Evolutionary conservation across 2,113 vertebrate genomes (phyloP).

Genomic region (Daboia siamensis): DNA sequence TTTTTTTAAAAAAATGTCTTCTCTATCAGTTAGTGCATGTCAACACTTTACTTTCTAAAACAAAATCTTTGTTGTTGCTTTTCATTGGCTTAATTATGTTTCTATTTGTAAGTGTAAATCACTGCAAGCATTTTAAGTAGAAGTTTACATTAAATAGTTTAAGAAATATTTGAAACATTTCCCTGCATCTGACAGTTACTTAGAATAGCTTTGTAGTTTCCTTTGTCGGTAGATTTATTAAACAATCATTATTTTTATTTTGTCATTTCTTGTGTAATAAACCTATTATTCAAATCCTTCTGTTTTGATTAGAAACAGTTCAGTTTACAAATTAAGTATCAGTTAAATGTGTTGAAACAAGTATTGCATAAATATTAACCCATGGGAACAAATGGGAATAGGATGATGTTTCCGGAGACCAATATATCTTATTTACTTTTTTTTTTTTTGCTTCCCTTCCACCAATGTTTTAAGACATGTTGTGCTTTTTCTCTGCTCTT

Average conservation of each 20-base stretch:
- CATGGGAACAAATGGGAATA: background rate
- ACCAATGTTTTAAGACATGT: background rate
- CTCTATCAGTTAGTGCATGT: constrained; percentile 31
- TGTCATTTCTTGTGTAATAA: constrained; percentile 44
- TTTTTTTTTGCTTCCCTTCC: background rate
- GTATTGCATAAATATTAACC: background rate
- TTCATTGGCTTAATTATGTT: constrained; percentile 49
- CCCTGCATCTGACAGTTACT: constrained; percentile 59
- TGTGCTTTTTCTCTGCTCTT: background rate
- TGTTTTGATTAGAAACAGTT: constrained; percentile 4
- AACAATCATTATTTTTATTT: constrained; percentile 48
- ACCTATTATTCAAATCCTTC: constrained; percentile 24
- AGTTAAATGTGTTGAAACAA: constrained; percentile 7
- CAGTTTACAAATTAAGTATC: constrained; percentile 1
- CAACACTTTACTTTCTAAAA: constrained; percentile 18
- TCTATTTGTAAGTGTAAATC: background rate
- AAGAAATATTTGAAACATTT: constrained; percentile 60
- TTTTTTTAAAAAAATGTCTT: constrained; percentile 29
- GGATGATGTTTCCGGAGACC: background rate
- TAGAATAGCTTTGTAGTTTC: constrained; percentile 46
- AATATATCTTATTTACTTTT: background rate
- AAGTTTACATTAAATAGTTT: background rate
- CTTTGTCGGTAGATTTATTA: constrained; percentile 58
- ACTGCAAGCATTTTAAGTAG: background rate
- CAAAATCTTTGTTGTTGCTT: constrained; percentile 44